Base-by-base conservation (phyloP, 2,113 vertebrate species). In the Crotophaga sulcirostris region DNA sequence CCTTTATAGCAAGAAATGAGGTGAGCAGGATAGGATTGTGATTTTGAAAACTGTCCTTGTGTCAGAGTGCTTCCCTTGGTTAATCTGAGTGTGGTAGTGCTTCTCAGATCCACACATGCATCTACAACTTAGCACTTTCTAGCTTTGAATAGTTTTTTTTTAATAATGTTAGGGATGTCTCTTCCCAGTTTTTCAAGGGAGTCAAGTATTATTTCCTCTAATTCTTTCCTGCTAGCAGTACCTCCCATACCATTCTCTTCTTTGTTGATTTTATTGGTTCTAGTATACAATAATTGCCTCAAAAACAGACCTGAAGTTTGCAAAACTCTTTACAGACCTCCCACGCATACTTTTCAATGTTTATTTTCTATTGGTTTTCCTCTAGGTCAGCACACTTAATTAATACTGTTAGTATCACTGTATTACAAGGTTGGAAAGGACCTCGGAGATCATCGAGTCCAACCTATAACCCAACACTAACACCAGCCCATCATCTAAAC, bases 1-100 rank as follows among this genome's bases (percentile, higher is more conserved):
- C 34, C 40, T n/a, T 26, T 16, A 12, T 19, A 44, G 54, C 23
- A 31, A n/a, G 28, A 38, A 44, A 10, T 0, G 0, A 33, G 52
- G 12, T 33, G 11, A 84, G 9, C 31, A 8, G 3, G 13, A 4
- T 29, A 31, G 29, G 38, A n/a, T 3, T 62, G 60, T 14, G 55
- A 3, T 6, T 7, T 45, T 58, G 64, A 21, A 34, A 76, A 18
- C 47, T 59, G 12, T 16, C 29, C 34, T 10, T 3, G 23, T 51
- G 60, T 6, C 69, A 10, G 42, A 52, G 26, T 15, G 12, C 56
- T 63, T 31, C 16, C 47, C 52, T 14, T 8, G 28, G 51, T 16
- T 64, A 38, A 58, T 25, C 40, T 23, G 25, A 10, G 10, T 0
- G 1, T 20, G 34, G 60, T 11, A 40, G 12, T 11, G 34, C 52